Percentiles rank a stretch among this genome's conserved stretches.
These are phyloP conservation scores for Canis aureus DNA, from an alignment of 2,113 vertebrate genomes.

Conservation along the genomic window DNA sequence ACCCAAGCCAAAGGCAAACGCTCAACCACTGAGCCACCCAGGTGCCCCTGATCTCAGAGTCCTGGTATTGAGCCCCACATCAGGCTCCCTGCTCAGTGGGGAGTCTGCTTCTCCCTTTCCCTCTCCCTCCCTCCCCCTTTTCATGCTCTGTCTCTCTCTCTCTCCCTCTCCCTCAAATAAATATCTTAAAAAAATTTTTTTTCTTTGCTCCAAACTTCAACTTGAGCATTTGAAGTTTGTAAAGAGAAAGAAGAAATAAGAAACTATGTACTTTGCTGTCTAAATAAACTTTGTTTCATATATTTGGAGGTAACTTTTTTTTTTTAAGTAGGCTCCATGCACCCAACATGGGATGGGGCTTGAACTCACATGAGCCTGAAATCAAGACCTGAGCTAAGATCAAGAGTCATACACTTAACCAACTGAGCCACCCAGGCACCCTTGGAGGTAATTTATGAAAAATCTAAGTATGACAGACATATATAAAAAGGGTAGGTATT, in stretches of 20 bases:
- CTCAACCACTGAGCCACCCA: too few relatives aligned
- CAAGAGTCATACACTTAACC: not conserved
- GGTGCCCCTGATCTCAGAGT: too few relatives aligned
- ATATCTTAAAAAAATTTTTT: too few relatives aligned
- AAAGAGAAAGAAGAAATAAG: slow-evolving; percentile 46
- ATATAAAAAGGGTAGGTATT: not conserved
- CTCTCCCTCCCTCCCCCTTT: too few relatives aligned
- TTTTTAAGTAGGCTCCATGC: not conserved
- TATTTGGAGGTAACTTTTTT: not conserved
- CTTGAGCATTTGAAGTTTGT: slow-evolving; percentile 3
- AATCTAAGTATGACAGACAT: not conserved
- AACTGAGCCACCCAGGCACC: not conserved
- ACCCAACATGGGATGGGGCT: not conserved
- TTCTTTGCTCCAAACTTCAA: slow-evolving; percentile 9
- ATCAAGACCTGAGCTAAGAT: not conserved
- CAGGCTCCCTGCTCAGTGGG: too few relatives aligned
- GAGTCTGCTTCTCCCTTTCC: too few relatives aligned
- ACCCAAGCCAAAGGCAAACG: too few relatives aligned
- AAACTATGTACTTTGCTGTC: not conserved
- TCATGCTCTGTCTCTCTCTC: too few relatives aligned
- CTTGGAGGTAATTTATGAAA: not conserved
- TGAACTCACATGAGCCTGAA: not conserved
- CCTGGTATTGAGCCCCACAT: too few relatives aligned
- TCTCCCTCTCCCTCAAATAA: too few relatives aligned
- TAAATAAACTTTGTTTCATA: slow-evolving; percentile 16